Base-by-base conservation (phyloP, 2,888 invertebrate genomes). In the Oconnorella tubifera region DNA sequence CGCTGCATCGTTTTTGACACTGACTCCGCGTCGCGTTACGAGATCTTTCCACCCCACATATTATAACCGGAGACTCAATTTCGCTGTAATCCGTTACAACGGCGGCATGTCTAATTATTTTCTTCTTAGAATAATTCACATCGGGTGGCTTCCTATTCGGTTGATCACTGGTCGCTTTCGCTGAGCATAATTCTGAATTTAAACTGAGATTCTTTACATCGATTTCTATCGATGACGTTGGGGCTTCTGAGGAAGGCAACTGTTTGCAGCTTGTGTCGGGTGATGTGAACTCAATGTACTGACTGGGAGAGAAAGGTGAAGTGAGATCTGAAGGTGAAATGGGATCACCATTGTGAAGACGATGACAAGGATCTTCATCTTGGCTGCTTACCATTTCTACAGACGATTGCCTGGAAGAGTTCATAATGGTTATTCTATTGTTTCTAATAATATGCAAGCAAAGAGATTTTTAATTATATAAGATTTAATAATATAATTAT, bases 331-430 rank as follows among this genome's bases (percentile, higher is more conserved):
- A 33, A 19, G 59, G 25, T 33, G 58, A 58, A 2, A 31, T 33
- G 1, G 59, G 59, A n/a, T 32, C 28, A 25, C 59, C 59, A 33
- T 58, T 33, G n/a, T 33, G 33, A n/a, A 14, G 23, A 2, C 10
- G 59, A 2, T 33, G 32, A 2, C 33, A 33, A 19, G 40, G 32
- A 23, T 58, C 59, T 27, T 58, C 59, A 32, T 58, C 59, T 40
- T 32, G 59, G n/a, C 59, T 58, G 23, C 40, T 40, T n/a, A 33
- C 25, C 14, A 25, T 33, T 3, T 40, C 40, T 1, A 58, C 59
- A 2, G 59, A 58, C 32, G 59, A 32, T 14, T 58, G 59, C 59
- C 59, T 58, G 33, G 33, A 58, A 1, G 2, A 58, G n/a, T n/a
- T n/a, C n/a, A n/a, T n/a, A n/a, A n/a, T n/a, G n/a, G n/a, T n/a